Conservation (phyloP, 2,888 invertebrate genomes). For the Eupithecia exiguata region DNA sequence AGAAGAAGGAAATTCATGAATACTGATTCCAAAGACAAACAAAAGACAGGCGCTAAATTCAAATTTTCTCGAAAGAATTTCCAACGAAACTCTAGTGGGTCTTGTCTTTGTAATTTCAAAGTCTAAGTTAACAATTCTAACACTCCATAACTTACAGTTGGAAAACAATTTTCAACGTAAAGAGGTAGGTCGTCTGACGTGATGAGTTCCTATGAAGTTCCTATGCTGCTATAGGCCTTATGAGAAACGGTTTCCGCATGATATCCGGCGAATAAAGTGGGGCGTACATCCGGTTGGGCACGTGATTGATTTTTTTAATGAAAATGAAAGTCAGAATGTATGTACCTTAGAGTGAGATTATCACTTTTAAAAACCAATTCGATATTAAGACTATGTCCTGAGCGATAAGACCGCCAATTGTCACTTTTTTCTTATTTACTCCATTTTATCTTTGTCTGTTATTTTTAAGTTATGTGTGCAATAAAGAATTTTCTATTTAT, state of each 20-base stretch:
- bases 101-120: conserved; percentile 1
- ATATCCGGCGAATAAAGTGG: conserved; percentile 24
- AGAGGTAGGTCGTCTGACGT: conserved; percentile 9
- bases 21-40: background rate
- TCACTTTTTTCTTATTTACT: too few species aligned
- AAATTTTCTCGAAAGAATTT: background rate
- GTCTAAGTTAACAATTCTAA: background rate
- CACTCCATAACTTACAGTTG: background rate
- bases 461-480: too few species aligned
- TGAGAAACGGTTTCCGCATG: conserved; percentile 20
- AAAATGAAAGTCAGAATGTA: background rate
- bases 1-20: background rate
- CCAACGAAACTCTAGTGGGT: background rate
- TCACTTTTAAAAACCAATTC: too few species aligned
- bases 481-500: too few species aligned
- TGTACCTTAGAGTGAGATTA: too few species aligned
- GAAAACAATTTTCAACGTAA: conserved; percentile 17
- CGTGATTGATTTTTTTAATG: background rate
- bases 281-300: background rate
- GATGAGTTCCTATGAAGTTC: conserved; percentile 19
- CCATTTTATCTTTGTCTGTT: too few species aligned
- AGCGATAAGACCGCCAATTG: too few species aligned
- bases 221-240: conserved; percentile 1
- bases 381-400: too few species aligned
- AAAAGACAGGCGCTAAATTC: background rate